Percentiles rank a stretch among this genome's conserved stretches.
Conservation (phyloP, 92 coral and sea anemone species). For the Virgularia gustaviana region DNA sequence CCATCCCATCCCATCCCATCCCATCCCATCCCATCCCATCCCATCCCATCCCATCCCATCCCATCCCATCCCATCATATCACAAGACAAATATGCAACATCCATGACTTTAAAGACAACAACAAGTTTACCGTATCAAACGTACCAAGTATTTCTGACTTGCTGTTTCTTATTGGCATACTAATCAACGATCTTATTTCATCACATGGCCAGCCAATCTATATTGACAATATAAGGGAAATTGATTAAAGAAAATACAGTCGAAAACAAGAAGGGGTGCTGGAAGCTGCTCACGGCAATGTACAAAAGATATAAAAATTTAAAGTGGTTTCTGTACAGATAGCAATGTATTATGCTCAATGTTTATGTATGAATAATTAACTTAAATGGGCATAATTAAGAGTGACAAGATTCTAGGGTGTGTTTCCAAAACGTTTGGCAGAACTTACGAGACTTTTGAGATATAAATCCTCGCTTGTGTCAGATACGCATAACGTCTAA, state of each 20-base stretch:
- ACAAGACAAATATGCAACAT: no score
- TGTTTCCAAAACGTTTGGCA: not conserved
- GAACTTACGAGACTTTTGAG: conserved; percentile 69
- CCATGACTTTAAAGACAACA: not conserved
- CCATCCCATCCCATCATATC: no score
- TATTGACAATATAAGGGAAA: not conserved
- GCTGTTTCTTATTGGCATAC: conserved; percentile 99
- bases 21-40: no score
- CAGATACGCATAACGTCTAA: conserved; percentile 87
- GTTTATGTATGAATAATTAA: no score
- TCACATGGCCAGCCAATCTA: conserved; percentile 48
- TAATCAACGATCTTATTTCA: conserved; percentile 59
- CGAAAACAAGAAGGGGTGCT: no score
- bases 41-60: no score
- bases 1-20: no score
- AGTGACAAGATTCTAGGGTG: not conserved
- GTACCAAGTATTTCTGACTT: conserved; percentile 94
- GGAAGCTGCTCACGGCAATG: no score
- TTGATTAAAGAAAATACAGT: not conserved
- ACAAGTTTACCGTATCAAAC: not conserved
- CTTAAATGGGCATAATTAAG: no score
- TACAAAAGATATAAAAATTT: no score
- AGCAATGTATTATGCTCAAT: no score
- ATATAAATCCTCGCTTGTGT: conserved; percentile 68
- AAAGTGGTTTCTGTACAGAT: no score